Evolutionary conservation across 2,797 vertebrate species (phyloP), one percentile per base, ranked within the genome.

Genomic region (Myioborus miniatus): DNA sequence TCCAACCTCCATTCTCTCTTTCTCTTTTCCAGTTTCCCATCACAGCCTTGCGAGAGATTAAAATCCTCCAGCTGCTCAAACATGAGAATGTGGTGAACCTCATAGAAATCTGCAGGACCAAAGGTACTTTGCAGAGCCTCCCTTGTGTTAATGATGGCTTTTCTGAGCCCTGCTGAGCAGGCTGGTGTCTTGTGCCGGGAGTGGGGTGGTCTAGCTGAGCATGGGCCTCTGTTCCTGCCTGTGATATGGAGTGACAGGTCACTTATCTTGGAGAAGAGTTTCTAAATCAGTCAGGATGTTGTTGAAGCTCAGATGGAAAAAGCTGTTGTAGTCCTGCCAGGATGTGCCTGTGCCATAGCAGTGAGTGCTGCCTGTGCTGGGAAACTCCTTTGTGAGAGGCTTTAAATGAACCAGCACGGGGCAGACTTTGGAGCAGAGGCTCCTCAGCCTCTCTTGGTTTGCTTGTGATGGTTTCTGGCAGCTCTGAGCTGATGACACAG

Each of bases 21-120:
- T 86, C 4, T 90, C 32, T 41, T 67, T 94, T 68, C 27, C 92
- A 99, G 99, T 99, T 99, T 91, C 99, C 99, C 12, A 99, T 99
- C 92, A 99, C 99, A 11, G 99, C 99, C 69, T 97, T 99, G 92
- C 97, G 99, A 91, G 99, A 99, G 96, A 99, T 99, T 92, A 99
- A 99, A 97, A 99, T 99, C 63, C 98, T 99, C 6, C 99, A 99
- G 97, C 98, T 99, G 82, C 98, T 99, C 39, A 99, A 99, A 95
- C 99, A 99, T 0, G 99, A 99, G 96, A 99, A 99, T 0, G 99
- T 99, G 21, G 99, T 99, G 88, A 99, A 99, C 93, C 97, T 99
- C 65, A 99, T 99, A 14, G 99, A 99, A 96, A 99, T 99, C 97
- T 99, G 99, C 97, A 98, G 99, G 95, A 99, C 99, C 39, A 99